These are phyloP conservation scores for Bubalus kerabau DNA, from an alignment of 2,113 vertebrate species.

Conservation along the genomic window DNA sequence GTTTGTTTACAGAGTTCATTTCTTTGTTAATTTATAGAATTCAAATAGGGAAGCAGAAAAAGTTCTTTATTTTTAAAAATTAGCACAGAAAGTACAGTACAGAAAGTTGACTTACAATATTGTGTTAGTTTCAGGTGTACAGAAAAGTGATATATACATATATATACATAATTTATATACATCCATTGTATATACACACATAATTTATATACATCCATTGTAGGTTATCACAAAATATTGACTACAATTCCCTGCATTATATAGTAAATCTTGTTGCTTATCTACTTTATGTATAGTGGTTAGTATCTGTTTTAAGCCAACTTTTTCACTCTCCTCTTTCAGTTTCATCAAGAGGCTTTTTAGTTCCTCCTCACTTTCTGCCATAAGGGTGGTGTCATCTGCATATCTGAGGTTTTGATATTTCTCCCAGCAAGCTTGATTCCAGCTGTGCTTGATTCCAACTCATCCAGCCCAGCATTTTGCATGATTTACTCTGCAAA, in stretches of 20 bases:
- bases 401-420: not conserved
- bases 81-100: not conserved
- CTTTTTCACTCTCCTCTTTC: not conserved
- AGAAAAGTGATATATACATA: not conserved
- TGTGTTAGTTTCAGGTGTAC: not conserved
- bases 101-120: not conserved
- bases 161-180: not conserved
- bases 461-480: not conserved
- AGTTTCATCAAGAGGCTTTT: not conserved
- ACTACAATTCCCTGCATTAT: not conserved
- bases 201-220: not conserved
- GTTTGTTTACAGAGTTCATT: not conserved
- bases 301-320: not conserved
- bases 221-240: not conserved
- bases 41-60: not conserved
- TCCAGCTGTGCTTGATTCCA: not conserved
- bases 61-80: not conserved
- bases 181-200: not conserved
- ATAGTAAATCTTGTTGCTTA: not conserved
- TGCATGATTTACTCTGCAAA: not conserved
- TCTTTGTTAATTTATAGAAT: not conserved
- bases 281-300: not conserved
- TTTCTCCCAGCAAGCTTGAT: not conserved
- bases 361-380: not conserved
- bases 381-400: not conserved